Percentiles rank a stretch among this genome's conserved stretches.
These are phyloP conservation scores for Chauna torquata DNA, from an alignment of 2,113 vertebrate genomes.

Conservation along the genomic window DNA sequence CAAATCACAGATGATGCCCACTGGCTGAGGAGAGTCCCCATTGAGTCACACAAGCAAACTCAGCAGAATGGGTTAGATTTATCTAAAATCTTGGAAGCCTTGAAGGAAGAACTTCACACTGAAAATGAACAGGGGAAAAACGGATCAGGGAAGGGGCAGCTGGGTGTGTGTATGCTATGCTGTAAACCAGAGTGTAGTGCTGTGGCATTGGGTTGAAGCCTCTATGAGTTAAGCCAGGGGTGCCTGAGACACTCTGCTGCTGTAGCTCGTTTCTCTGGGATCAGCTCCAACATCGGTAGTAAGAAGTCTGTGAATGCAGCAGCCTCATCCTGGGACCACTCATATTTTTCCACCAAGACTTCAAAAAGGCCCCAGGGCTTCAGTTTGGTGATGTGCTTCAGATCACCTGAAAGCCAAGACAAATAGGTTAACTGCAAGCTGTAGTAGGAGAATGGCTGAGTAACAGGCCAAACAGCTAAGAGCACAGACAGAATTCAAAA, in stretches of 20 bases:
- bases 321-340: slow-evolving; percentile 93
- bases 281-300: slow-evolving; percentile 94
- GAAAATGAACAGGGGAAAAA: slow-evolving; percentile 46
- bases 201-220: background rate
- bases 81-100: slow-evolving; percentile 72
- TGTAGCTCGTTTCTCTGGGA: slow-evolving; percentile 92
- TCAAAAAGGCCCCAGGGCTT: slow-evolving; percentile 96
- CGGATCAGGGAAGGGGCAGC: slow-evolving; percentile 24
- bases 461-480: background rate
- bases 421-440: background rate
- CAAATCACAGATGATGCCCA: slow-evolving; percentile 66
- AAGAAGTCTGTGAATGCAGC: slow-evolving; percentile 92
- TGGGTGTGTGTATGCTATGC: slow-evolving; percentile 47
- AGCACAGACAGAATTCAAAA: background rate
- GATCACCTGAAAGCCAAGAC: slow-evolving; percentile 81
- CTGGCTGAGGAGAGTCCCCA: slow-evolving; percentile 62
- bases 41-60: slow-evolving; percentile 73
- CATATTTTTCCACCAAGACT: slow-evolving; percentile 95
- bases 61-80: slow-evolving; percentile 72
- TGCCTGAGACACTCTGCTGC: slow-evolving; percentile 94
- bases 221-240: slow-evolving; percentile 89
- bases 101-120: slow-evolving; percentile 75
- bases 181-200: slow-evolving; percentile 65
- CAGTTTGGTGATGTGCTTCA: slow-evolving; percentile 97
- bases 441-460: background rate